These are phyloP conservation scores for Chiroxiphia lanceolata DNA, from an alignment of 2,797 vertebrate species.

Conservation along the genomic window DNA sequence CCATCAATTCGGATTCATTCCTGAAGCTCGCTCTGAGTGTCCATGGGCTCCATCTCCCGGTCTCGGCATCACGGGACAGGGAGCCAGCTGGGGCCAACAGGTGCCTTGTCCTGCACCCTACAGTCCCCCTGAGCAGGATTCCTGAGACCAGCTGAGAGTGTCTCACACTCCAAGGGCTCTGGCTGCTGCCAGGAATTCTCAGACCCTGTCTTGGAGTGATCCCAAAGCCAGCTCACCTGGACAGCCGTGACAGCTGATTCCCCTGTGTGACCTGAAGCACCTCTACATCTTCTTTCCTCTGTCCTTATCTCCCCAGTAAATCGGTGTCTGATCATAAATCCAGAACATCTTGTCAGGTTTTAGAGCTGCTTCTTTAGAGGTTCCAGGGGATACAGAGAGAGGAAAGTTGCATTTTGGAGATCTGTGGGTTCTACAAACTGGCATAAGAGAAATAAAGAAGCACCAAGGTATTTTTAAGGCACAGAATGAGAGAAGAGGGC, in stretches of 20 bases:
- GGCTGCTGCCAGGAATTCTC: neutral
- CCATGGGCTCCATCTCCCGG: neutral
- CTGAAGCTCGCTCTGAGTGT: neutral
- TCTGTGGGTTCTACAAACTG: neutral
- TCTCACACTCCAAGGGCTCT: neutral
- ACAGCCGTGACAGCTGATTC: neutral
- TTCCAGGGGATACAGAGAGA: neutral
- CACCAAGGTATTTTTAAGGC: neutral
- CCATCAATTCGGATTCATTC: neutral
- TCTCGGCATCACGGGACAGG: neutral
- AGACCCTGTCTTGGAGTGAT: accelerated
- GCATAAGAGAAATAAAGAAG: neutral
- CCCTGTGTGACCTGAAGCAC: neutral
- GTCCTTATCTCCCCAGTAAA: neutral
- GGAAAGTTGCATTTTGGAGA: neutral
- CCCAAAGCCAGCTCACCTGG: neutral
- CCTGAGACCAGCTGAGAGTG: accelerated
- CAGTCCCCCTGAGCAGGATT: accelerated
- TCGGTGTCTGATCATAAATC: neutral
- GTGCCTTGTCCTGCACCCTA: neutral
- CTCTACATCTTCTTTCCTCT: neutral
- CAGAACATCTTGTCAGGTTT: neutral
- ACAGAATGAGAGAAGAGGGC: neutral
- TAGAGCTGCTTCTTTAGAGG: neutral
- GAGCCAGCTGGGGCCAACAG: neutral